Base-by-base conservation (phyloP, 1,140 invertebrate genomes). In the Atta cephalotes region DNA sequence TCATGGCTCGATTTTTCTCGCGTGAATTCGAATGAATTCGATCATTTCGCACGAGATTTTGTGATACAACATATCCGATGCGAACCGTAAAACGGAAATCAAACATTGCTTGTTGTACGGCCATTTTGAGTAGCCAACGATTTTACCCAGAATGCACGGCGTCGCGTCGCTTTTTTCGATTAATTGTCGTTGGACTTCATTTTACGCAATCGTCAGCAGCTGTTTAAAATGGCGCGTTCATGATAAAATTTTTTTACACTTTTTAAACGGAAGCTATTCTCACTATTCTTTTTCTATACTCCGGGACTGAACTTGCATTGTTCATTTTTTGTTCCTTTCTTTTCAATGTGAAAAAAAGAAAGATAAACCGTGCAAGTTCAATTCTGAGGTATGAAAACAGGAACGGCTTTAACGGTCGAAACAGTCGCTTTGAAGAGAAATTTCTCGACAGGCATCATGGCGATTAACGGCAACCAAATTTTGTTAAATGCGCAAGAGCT, bases 71-170 rank as follows among this genome's bases (percentile, higher is more conserved):
- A 45, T 10, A 9, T 45, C 39, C 14, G 9, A 53, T 2, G 12
- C 14, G 0, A 0, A 1, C n/a, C 3, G 21, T 72, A 72, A 28
- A 87, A 89, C 88, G 87, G 87, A 89, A 90, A 91, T 87, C 66
- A n/a, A 70, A 25, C 66, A 21, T 14, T 3, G 63, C 71, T 53
- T 66, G 49, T 78, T 45, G 18, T 78, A 77, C 89, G 87, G 91
- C 92, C 92, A 93, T 93, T 89, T 92, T 93, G 91, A 92, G 89
- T 90, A 89, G 60, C 58, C 65, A n/a, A 63, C 89, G 85, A 93
- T 85, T 92, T 87, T 93, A 93, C 93, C 92, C 93, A 93, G 79
- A 90, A 93, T 93, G 90, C 92, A 87, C 76, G 31, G 72, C 87
- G 70, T 80, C 25, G 10, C 49, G 79, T 80, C 62, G 12, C 78